Evolutionary conservation across 2,113 vertebrate species (phyloP).

Genomic region (Alethe castanea): DNA sequence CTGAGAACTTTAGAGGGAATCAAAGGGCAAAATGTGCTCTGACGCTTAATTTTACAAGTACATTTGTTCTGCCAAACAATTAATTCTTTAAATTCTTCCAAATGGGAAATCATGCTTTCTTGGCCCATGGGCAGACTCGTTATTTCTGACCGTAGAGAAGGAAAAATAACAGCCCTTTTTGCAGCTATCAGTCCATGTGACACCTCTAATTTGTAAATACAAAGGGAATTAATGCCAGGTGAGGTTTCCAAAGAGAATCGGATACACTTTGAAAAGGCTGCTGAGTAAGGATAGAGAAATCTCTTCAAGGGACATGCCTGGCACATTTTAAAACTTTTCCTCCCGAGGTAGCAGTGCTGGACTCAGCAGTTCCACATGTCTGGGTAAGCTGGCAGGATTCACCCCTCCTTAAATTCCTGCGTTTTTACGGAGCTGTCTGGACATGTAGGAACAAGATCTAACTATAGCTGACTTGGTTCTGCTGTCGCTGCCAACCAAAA

Average conservation of each 20-base stretch:
- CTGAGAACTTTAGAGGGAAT: constrained; percentile 19
- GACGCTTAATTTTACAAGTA: constrained; percentile 28
- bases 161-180: constrained; percentile 3
- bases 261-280: not conserved
- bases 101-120: constrained; percentile 33
- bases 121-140: not conserved
- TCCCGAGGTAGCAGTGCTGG: not conserved
- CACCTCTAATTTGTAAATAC: constrained; percentile 4
- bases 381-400: constrained; percentile 11
- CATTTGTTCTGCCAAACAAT: constrained; percentile 63
- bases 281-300: not conserved
- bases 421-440: constrained; percentile 39
- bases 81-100: constrained; percentile 63
- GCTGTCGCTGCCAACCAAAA: not conserved
- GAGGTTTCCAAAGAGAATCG: not conserved
- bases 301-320: not conserved
- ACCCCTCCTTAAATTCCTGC: not conserved
- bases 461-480: not conserved
- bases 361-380: not conserved
- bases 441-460: constrained; percentile 2
- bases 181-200: not conserved
- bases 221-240: not conserved
- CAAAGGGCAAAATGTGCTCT: constrained; percentile 48
- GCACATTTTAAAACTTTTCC: not conserved
- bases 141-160: not conserved